A percentile compares a stretch with the other conserved stretches of the same genome.
Conservation (phyloP, 2,113 vertebrate genomes). For the Eptesicus fuscus region DNA sequence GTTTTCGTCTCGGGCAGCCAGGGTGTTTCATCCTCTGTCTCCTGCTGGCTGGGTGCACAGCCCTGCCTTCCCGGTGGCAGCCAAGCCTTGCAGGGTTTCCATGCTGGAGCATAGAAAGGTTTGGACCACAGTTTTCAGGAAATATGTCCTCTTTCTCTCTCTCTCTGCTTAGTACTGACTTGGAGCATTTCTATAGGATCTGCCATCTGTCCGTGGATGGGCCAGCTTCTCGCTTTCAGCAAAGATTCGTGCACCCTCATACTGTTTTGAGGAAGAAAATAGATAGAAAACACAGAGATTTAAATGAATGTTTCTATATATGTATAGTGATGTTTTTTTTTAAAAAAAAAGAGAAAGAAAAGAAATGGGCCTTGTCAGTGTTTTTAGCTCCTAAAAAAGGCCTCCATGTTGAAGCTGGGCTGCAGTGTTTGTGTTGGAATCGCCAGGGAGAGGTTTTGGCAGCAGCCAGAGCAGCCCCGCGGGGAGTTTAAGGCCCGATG, state of each 20-base stretch:
- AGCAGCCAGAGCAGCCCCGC: slow-evolving; percentile 75
- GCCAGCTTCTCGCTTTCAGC: slow-evolving; percentile 41
- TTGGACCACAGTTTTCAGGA: slow-evolving; percentile 54
- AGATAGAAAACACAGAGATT: slow-evolving; percentile 48
- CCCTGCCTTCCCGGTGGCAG: neutral
- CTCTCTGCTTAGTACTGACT: slow-evolving; percentile 41
- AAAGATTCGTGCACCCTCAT: slow-evolving; percentile 40
- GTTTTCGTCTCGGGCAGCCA: neutral
- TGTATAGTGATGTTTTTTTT: neutral
- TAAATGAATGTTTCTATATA: slow-evolving; percentile 42
- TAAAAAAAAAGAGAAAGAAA: neutral
- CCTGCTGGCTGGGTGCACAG: neutral
- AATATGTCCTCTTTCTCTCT: neutral
- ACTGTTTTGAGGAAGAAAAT: slow-evolving; percentile 54
- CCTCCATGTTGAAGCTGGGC: slow-evolving; percentile 75
- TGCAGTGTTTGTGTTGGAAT: slow-evolving; percentile 78
- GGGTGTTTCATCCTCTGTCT: neutral
- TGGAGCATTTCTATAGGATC: slow-evolving; percentile 41
- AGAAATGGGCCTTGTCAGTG: slow-evolving; percentile 51
- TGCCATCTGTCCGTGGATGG: slow-evolving; percentile 57
- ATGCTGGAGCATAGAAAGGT: slow-evolving; percentile 40
- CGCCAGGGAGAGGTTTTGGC: slow-evolving; percentile 83
- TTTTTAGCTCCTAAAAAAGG: slow-evolving; percentile 69
- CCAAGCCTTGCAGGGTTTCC: slow-evolving; percentile 1
- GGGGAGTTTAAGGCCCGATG: slow-evolving; percentile 77